A percentile compares a stretch with the other conserved stretches of the same genome.
Evolutionary conservation across 2,888 invertebrate species (phyloP).

Genomic region (Chymomyza caudatula): DNA sequence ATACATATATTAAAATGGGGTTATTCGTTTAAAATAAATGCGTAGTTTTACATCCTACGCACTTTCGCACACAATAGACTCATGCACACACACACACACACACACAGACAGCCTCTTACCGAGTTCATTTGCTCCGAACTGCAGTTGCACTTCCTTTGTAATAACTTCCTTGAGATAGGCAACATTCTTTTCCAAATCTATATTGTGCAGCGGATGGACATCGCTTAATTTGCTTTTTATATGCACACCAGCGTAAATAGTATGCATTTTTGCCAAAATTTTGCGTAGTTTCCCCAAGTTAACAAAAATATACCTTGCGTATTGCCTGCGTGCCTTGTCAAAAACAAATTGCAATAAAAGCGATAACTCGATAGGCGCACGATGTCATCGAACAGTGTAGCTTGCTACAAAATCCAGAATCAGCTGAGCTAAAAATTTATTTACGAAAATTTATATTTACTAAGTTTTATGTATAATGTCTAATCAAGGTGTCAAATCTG

Average conservation of each 20-base stretch:
- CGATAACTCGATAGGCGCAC: conserved; percentile 24
- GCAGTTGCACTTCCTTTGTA: conserved; percentile 78
- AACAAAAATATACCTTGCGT: neutral
- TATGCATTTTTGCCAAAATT: conserved; percentile 46
- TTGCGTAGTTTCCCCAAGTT: neutral
- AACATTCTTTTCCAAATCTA: conserved; percentile 81
- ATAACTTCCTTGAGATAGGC: conserved; percentile 79
- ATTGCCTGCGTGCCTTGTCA: neutral
- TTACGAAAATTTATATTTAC: neutral
- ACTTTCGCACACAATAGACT: neutral
- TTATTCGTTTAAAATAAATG: conserved; percentile 12
- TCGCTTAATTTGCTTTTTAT: conserved; percentile 79
- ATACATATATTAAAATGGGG: conserved; percentile 47
- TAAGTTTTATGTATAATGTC: neutral
- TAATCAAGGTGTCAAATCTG: neutral
- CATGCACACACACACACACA: too few species aligned
- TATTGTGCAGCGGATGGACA: conserved; percentile 80
- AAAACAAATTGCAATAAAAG: conserved; percentile 19
- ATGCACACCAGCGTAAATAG: conserved; percentile 79
- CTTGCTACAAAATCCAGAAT: neutral
- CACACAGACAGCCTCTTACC: conserved; percentile 72
- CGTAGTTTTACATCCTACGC: neutral
- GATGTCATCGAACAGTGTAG: conserved; percentile 22
- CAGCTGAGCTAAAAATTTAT: neutral
- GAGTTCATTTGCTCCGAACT: conserved; percentile 79